Evolutionary conservation across 1,140 invertebrate genomes (phyloP).

Genomic region (Ditylenchus dipsaci): DNA sequence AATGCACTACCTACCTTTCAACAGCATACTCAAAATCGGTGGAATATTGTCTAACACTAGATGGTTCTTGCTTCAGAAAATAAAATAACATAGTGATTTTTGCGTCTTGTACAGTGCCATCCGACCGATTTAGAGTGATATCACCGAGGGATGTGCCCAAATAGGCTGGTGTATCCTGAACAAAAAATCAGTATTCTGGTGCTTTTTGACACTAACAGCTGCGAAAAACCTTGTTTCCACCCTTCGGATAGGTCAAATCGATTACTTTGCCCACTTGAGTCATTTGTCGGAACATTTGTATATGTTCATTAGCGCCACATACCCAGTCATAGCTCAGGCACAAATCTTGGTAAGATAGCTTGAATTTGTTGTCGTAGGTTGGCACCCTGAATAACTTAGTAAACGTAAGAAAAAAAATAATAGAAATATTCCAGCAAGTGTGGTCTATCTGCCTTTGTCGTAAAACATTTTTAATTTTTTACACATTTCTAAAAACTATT

Average conservation of each 20-base stretch:
- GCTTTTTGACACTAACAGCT: background rate
- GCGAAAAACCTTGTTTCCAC: constrained; percentile 48
- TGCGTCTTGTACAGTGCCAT: constrained; percentile 50
- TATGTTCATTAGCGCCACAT: constrained; percentile 52
- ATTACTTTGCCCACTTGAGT: constrained; percentile 53
- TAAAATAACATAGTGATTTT: constrained; percentile 56
- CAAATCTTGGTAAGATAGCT: constrained; percentile 56
- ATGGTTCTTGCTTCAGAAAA: constrained; percentile 55
- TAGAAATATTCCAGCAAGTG: no score
- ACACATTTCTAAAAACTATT: no score
- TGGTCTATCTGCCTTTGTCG: no score
- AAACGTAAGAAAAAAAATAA: no score
- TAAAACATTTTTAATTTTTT: no score
- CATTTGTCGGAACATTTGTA: constrained; percentile 52
- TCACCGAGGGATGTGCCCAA: constrained; percentile 53
- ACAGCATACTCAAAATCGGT: constrained; percentile 57
- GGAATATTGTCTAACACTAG: constrained; percentile 48
- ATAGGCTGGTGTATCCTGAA: constrained; percentile 55
- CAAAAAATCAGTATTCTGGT: constrained; percentile 17
- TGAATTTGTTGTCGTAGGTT: constrained; percentile 50
- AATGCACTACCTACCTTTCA: constrained; percentile 17
- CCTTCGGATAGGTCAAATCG: constrained; percentile 54
- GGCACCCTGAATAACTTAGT: constrained; percentile 36
- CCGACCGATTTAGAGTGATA: constrained; percentile 46
- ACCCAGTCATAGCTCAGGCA: constrained; percentile 56